Evolutionary conservation across 2,888 invertebrate species (phyloP).

Genomic region (Tyria jacobaeae): DNA sequence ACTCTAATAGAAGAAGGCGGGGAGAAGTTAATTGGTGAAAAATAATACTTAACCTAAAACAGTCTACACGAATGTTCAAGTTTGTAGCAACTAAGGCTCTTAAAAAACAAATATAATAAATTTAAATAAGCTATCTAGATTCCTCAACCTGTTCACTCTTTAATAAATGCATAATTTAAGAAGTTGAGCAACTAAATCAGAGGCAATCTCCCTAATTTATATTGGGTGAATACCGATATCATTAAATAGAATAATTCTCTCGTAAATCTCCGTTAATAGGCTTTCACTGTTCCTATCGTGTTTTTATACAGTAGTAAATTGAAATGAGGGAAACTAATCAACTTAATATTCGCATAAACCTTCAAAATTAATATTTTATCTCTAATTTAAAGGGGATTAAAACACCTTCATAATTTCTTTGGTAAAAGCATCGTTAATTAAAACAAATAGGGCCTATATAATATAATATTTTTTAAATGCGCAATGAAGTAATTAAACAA

Average conservation of each 20-base stretch:
- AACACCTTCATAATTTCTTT: constrained; percentile 26
- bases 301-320: constrained; percentile 49
- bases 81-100: not conserved
- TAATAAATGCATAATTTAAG: constrained; percentile 34
- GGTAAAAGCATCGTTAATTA: constrained; percentile 28
- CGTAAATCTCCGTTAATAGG: constrained; percentile 44
- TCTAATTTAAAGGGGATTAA: constrained; percentile 36
- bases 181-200: constrained; percentile 35
- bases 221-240: constrained; percentile 40
- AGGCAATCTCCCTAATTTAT: constrained; percentile 38
- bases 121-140: not conserved
- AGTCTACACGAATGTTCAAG: not conserved
- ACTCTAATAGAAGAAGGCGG: not conserved
- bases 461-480: constrained; percentile 29
- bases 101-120: not conserved
- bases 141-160: constrained; percentile 20
- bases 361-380: constrained; percentile 46
- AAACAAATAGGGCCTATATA: constrained; percentile 23
- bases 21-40: not conserved
- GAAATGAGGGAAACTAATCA: constrained; percentile 50
- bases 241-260: constrained; percentile 37
- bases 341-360: constrained; percentile 48
- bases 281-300: constrained; percentile 36
- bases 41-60: not conserved
- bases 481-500: constrained; percentile 24